These are phyloP conservation scores for Notospermus geniculatus DNA, from an alignment of 1,140 invertebrate genomes.

Conservation along the genomic window DNA sequence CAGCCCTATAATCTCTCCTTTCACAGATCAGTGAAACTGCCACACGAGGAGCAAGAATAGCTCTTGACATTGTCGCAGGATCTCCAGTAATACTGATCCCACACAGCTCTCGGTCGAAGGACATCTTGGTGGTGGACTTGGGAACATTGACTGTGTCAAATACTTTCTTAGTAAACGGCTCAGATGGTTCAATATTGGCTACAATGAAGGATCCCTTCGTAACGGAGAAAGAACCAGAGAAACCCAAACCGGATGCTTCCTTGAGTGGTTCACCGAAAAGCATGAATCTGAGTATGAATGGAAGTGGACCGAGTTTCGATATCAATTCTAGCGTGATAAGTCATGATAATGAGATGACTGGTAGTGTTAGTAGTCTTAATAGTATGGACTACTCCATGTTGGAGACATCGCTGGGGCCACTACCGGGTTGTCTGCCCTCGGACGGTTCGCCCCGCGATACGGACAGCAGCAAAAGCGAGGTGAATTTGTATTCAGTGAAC, in stretches of 20 bases:
- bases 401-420: too few relatives aligned
- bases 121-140: slow-evolving; percentile 78
- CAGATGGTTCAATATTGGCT: slow-evolving; percentile 29
- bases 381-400: too few relatives aligned
- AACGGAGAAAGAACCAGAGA: slow-evolving; percentile 16
- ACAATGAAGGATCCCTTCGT: slow-evolving; percentile 10
- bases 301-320: too few relatives aligned
- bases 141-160: slow-evolving; percentile 79
- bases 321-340: too few relatives aligned
- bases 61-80: slow-evolving; percentile 70
- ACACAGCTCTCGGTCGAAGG: slow-evolving; percentile 74
- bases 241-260: slow-evolving; percentile 8
- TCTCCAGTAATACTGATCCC: slow-evolving; percentile 86
- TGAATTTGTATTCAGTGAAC: slow-evolving; percentile 21
- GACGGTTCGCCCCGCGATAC: too few relatives aligned
- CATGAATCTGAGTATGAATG: too few relatives aligned
- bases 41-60: slow-evolving; percentile 58
- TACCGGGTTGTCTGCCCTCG: background rate
- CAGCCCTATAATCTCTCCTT: too few relatives aligned
- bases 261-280: too few relatives aligned
- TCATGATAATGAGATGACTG: too few relatives aligned
- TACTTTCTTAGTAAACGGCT: slow-evolving; percentile 56
- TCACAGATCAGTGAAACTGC: slow-evolving; percentile 48
- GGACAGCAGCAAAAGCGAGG: too few relatives aligned
- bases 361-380: too few relatives aligned